A percentile compares a stretch with the other conserved stretches of the same genome.
Evolutionary conservation across 2,888 invertebrate genomes (phyloP).

Genomic region (Diadegma fenestrale): DNA sequence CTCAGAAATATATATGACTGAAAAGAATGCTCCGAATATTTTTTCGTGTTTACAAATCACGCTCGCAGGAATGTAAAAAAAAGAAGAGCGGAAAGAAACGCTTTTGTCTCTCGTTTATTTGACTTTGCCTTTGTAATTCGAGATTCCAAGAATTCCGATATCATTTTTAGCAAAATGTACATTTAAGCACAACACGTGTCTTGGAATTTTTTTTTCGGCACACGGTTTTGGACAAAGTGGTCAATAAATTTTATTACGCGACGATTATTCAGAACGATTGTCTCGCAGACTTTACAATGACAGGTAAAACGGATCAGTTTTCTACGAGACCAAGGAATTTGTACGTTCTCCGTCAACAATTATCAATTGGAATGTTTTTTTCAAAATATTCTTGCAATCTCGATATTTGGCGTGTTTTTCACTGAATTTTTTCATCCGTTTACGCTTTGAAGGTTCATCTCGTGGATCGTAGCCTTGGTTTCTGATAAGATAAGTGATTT

Average conservation of each 20-base stretch:
- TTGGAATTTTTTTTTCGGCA: background rate
- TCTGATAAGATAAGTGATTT: slow-evolving; percentile 18
- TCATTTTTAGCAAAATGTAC: background rate
- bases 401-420: background rate
- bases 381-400: slow-evolving; percentile 1
- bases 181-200: background rate
- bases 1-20: background rate
- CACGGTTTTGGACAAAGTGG: background rate
- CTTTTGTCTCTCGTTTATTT: background rate
- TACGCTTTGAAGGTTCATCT: background rate
- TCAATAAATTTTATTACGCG: background rate
- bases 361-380: background rate
- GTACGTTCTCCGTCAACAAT: background rate
- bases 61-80: background rate
- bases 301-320: background rate
- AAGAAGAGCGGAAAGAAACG: background rate
- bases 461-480: background rate
- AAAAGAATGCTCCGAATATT: background rate
- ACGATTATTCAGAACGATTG: background rate
- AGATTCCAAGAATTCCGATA: background rate
- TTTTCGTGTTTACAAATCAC: background rate
- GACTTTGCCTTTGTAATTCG: background rate
- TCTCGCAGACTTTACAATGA: background rate
- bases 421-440: background rate
- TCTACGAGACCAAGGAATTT: background rate